These are phyloP conservation scores for Microchrysa polita DNA, from an alignment of 2,888 invertebrate species.

Conservation along the genomic window DNA sequence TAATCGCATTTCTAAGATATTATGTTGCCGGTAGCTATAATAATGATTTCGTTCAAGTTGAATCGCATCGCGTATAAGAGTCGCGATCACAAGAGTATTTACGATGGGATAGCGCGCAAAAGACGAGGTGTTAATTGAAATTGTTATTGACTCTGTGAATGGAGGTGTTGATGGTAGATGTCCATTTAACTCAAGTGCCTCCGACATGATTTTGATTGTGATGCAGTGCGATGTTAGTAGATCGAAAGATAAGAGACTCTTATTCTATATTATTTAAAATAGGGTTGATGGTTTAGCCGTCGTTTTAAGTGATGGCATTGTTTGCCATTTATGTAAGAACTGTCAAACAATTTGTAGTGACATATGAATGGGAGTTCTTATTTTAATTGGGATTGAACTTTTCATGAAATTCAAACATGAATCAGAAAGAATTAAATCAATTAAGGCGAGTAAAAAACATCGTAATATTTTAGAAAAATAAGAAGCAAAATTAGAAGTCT, in stretches of 20 bases:
- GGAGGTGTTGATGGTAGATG: conserved; percentile 36
- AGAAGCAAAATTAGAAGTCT: no score
- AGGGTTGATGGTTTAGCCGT: not conserved
- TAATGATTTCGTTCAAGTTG: conserved; percentile 32
- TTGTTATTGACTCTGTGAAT: conserved; percentile 37
- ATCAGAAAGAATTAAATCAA: no score
- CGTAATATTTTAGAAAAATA: no score
- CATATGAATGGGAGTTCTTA: no score
- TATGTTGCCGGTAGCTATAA: conserved; percentile 42
- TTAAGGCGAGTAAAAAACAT: no score
- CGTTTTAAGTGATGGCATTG: not conserved
- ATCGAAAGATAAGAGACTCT: not conserved
- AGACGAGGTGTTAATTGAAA: conserved; percentile 40
- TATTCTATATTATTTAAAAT: not conserved
- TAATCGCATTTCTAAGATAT: conserved; percentile 34
- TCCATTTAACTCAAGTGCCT: conserved; percentile 29
- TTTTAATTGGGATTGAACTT: no score
- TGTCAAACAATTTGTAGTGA: no score
- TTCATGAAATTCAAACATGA: no score
- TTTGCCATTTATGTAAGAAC: not conserved
- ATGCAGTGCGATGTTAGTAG: not conserved
- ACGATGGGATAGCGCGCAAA: not conserved
- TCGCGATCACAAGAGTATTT: not conserved
- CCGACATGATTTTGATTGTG: conserved; percentile 27
- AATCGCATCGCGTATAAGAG: conserved; percentile 15